These are phyloP conservation scores for Amblyornis subalaris DNA, from an alignment of 2,113 vertebrate genomes.

Conservation along the genomic window DNA sequence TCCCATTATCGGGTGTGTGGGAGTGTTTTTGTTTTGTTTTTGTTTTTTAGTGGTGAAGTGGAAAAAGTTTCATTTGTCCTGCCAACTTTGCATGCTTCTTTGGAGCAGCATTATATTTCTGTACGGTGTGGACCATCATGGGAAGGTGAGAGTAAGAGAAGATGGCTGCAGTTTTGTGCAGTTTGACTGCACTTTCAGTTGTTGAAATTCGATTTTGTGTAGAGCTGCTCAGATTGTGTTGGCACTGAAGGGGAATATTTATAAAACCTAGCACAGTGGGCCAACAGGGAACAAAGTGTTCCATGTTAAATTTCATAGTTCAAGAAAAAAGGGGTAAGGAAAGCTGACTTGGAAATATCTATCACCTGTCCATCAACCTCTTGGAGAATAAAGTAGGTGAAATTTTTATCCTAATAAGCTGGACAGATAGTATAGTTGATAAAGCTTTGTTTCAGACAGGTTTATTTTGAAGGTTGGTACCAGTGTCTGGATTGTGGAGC, in stretches of 20 bases:
- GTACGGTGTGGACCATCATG: neutral
- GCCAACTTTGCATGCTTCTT: constrained; percentile 13
- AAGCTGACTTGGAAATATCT: neutral
- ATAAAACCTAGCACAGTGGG: neutral
- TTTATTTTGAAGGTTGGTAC: neutral
- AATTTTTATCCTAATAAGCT: neutral
- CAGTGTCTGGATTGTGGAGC: neutral
- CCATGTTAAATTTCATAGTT: neutral
- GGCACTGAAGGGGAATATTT: neutral
- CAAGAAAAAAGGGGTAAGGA: neutral
- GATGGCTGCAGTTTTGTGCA: neutral
- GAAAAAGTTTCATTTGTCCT: neutral
- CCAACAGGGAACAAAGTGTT: neutral
- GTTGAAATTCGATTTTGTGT: neutral
- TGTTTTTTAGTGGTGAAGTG: neutral
- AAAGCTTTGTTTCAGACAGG: neutral
- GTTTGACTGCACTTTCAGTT: neutral
- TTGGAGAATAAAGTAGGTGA: neutral
- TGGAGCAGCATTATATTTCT: neutral
- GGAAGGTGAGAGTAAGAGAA: neutral
- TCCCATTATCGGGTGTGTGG: neutral
- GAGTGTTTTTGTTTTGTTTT: neutral
- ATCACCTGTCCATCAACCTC: neutral
- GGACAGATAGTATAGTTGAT: neutral
- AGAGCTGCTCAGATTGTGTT: neutral